Conservation (phyloP, 2,113 vertebrate species). For the Gnathonemus longibarbis region DNA sequence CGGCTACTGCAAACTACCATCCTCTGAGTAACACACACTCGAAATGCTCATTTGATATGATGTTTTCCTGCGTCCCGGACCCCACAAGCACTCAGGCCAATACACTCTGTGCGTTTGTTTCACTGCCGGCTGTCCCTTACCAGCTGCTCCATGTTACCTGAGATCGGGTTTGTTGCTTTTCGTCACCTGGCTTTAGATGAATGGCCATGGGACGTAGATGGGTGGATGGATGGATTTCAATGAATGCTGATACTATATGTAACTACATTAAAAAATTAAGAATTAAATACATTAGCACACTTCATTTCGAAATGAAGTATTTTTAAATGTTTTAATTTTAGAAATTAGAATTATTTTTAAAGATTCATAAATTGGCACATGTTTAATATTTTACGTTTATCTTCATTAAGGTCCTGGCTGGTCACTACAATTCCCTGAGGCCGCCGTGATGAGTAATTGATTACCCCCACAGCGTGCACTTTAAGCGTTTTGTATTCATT, state of each 20-base stretch:
- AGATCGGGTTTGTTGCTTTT: neutral
- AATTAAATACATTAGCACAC: neutral
- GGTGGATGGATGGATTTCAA: neutral
- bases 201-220: too few species aligned
- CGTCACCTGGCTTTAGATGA: neutral
- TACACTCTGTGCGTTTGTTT: neutral
- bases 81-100: neutral
- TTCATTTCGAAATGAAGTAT: neutral
- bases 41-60: neutral
- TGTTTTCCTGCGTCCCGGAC: neutral
- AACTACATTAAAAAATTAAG: neutral
- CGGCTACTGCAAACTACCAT: neutral
- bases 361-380: neutral
- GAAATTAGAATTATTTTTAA: neutral
- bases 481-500: constrained; percentile 4
- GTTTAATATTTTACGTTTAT: neutral
- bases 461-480: neutral
- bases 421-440: neutral
- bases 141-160: neutral
- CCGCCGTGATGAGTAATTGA: neutral
- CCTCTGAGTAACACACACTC: neutral
- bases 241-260: neutral
- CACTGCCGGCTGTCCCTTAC: neutral
- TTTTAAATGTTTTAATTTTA: neutral
- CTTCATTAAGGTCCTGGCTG: neutral